Evolutionary conservation across 1,140 invertebrate species (phyloP), one percentile per base, ranked within the genome.

Genomic region (Drosophila trapezifrons): DNA sequence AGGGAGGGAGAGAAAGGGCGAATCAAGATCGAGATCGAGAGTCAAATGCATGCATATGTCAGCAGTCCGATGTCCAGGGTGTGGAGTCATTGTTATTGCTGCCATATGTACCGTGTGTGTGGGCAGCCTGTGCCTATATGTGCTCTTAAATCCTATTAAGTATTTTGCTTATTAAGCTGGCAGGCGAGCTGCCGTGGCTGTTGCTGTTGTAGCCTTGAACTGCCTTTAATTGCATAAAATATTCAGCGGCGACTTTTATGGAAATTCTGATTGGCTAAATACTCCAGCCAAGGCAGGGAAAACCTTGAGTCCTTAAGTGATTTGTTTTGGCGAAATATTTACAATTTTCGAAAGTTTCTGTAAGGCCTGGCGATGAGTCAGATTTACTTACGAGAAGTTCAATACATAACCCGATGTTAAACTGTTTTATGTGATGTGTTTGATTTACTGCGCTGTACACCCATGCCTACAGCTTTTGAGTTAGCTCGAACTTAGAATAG

Each of bases 91-190:
- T 78, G 63, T 63, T 56, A 54, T 37, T 37, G 42, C 10, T 35
- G 22, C 55, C 67, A 45, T 46, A 45, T 43, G 20, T 37, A 54
- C 32, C 51, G 15, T 27, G 27, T 69, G 80, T 77, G 80, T 84
- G 81, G 77, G 80, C 73, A 72, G 80, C 18, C 22, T 38, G 22
- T 47, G 47, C 52, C 60, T 37, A 55, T 71, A 75, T 64, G 52
- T 60, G 37, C 37, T 52, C 35, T 76, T 76, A 70, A 84, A 79
- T 62, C 76, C 59, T 78, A 83, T 72, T 84, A 76, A 76, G 66
- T 83, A 79, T 79, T 78, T 75, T 49, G 70, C 66, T 72, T 75
- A 75, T 74, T 85, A 77, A 84, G 81, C 81, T 76, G 80, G 58
- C 69, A 58, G 51, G 49, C 49, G 18, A 37, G n/a, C 49, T 52